These are phyloP conservation scores for Neoitamus cyanurus DNA, from an alignment of 2,888 invertebrate genomes.

Conservation along the genomic window DNA sequence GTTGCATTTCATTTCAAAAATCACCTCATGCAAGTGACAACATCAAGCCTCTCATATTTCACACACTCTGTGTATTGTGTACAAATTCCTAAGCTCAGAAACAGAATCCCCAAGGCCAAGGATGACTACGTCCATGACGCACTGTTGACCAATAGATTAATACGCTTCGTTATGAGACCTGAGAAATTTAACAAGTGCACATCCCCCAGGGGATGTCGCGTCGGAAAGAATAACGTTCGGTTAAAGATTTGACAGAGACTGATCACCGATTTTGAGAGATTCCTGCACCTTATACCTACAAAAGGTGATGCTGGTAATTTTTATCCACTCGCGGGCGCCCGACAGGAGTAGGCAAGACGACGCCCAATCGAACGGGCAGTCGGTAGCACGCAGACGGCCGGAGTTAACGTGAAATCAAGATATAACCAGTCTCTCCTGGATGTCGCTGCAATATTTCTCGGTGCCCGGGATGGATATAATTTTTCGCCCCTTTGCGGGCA, in stretches of 20 bases:
- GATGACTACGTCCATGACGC: background rate
- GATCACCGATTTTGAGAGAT: conserved; percentile 32
- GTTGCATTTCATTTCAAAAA: too few relatives aligned
- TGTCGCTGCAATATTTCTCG: conserved; percentile 40
- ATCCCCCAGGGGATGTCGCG: conserved; percentile 25
- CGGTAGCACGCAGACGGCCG: conserved; percentile 21
- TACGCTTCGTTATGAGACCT: background rate
- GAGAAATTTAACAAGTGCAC: conserved; percentile 8
- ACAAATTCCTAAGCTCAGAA: background rate
- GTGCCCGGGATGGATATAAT: conserved; percentile 29
- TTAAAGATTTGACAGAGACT: conserved; percentile 40
- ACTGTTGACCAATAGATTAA: background rate
- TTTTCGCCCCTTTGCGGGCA: conserved; percentile 41
- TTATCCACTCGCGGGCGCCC: background rate
- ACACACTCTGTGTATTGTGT: background rate
- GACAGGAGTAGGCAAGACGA: background rate
- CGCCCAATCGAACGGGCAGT: conserved; percentile 3
- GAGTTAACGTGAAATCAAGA: conserved; percentile 42
- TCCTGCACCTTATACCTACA: conserved; percentile 25
- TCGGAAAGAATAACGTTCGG: background rate
- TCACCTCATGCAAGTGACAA: too few relatives aligned
- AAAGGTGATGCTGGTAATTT: conserved; percentile 27
- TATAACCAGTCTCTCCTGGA: conserved; percentile 32
- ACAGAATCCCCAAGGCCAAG: background rate
- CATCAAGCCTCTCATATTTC: background rate